Conservation (phyloP, 2,797 vertebrate species). For the Danio albolineatus region DNA sequence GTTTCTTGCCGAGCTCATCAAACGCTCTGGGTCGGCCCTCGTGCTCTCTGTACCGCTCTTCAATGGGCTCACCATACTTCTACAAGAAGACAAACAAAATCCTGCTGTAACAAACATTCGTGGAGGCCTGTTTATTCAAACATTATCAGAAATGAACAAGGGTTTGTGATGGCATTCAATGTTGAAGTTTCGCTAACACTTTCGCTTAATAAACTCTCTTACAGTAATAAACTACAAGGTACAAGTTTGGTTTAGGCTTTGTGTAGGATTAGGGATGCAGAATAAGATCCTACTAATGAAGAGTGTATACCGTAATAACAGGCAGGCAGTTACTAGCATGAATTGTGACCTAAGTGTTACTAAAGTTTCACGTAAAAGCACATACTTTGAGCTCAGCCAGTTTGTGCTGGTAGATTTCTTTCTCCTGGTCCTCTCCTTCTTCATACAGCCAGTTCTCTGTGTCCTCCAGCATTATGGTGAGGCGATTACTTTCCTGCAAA, state of each 20-base stretch:
- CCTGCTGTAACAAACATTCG: neutral
- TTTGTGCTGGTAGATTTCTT: slow-evolving; percentile 91
- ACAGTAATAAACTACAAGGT: too few species aligned
- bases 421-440: slow-evolving; percentile 94
- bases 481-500: slow-evolving; percentile 84
- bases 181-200: too few species aligned
- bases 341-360: too few species aligned
- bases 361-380: slow-evolving; percentile 3
- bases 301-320: too few species aligned
- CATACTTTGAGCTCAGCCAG: slow-evolving; percentile 87
- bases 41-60: slow-evolving; percentile 88
- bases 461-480: slow-evolving; percentile 88
- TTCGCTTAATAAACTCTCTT: too few species aligned
- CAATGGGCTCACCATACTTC: slow-evolving; percentile 91
- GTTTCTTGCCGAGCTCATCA: slow-evolving; percentile 91
- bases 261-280: too few species aligned
- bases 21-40: slow-evolving; percentile 92
- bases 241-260: too few species aligned
- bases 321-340: too few species aligned
- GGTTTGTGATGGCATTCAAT: too few species aligned
- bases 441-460: slow-evolving; percentile 97
- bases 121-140: too few species aligned
- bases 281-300: too few species aligned
- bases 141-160: too few species aligned
- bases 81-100: slow-evolving; percentile 64